phyloP scores from a whole-genome alignment of 2,113 vertebrate species.

The Caracal caracal region DNA sequence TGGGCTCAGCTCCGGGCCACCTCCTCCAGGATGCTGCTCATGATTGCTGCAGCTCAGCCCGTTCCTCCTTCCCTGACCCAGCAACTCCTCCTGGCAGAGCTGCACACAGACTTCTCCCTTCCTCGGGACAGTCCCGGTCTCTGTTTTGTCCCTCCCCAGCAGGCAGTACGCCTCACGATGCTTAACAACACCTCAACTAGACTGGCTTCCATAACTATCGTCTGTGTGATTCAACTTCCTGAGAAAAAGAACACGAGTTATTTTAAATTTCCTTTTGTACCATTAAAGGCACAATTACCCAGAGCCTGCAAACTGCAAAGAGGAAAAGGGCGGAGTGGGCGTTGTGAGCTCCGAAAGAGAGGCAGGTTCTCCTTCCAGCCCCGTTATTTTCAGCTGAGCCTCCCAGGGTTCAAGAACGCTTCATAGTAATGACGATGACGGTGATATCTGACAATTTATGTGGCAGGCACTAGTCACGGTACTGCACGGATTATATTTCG shows the following conservation, averaged over 20 bases:
- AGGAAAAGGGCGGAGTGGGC: not conserved
- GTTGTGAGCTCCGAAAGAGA: not conserved
- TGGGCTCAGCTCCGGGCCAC: not conserved
- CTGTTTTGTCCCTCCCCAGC: not conserved
- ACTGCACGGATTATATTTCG: rapidly evolving
- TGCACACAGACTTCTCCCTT: not conserved
- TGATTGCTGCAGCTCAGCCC: rapidly evolving
- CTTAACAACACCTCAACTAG: not conserved
- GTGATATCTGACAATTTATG: not conserved
- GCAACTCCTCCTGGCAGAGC: rapidly evolving
- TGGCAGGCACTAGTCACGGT: not conserved
- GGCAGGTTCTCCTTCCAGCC: not conserved
- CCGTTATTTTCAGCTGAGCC: not conserved
- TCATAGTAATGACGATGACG: rapidly evolving
- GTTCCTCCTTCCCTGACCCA: too few relatives aligned
- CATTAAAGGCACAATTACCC: not conserved
- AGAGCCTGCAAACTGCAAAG: not conserved
- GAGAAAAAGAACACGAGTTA: not conserved
- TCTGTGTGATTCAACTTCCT: not conserved
- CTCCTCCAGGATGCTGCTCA: not conserved
- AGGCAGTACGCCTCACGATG: not conserved
- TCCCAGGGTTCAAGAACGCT: not conserved
- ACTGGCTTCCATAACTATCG: not conserved
- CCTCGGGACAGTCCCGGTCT: rapidly evolving
- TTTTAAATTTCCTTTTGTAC: not conserved